phyloP scores from a whole-genome alignment of 64 coral and sea anemone species.

The Montipora sp. region DNA sequence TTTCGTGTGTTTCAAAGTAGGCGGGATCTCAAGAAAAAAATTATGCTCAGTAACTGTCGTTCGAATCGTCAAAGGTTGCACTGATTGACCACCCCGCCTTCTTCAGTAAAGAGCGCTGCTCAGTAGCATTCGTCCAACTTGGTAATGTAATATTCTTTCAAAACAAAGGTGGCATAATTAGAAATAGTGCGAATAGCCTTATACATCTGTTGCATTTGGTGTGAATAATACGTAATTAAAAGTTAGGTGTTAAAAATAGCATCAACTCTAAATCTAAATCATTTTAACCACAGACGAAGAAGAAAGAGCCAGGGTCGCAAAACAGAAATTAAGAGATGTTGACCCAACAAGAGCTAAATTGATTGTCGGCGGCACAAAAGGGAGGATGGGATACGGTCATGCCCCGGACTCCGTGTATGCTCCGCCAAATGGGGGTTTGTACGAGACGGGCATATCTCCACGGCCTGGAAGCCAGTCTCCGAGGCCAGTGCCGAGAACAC shows the following conservation, averaged over 20 bases:
- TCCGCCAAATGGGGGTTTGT: constrained; percentile 51
- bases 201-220: not conserved
- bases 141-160: too few relatives aligned
- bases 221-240: not conserved
- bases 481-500: constrained; percentile 31
- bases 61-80: too few relatives aligned
- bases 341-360: constrained; percentile 74
- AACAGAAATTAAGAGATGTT: constrained; percentile 76
- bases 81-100: too few relatives aligned
- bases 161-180: not conserved
- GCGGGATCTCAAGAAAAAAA: too few relatives aligned
- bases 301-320: constrained; percentile 68
- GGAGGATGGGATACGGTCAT: constrained; percentile 86
- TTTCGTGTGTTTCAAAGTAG: too few relatives aligned
- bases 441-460: constrained; percentile 76
- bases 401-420: constrained; percentile 75
- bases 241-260: not conserved
- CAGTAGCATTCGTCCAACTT: too few relatives aligned
- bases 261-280: constrained; percentile 34
- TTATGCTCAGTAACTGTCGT: too few relatives aligned
- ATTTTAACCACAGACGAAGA: constrained; percentile 81
- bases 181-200: not conserved
- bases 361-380: constrained; percentile 83
- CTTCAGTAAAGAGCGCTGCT: too few relatives aligned
- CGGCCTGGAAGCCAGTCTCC: constrained; percentile 82